These are phyloP conservation scores for Linnaemya vulpina DNA, from an alignment of 2,888 invertebrate species.

Conservation along the genomic window DNA sequence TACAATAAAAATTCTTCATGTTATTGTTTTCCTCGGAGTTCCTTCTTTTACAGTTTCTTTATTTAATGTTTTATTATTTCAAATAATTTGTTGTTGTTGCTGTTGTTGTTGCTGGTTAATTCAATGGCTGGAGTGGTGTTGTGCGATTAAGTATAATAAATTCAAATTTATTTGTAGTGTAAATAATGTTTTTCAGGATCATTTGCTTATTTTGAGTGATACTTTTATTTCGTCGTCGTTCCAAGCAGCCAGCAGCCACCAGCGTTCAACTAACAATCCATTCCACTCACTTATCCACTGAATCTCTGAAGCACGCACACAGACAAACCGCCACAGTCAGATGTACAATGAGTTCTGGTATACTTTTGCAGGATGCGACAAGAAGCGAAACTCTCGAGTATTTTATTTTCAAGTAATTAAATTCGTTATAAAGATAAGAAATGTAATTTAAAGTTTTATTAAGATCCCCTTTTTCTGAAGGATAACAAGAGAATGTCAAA, in stretches of 20 bases:
- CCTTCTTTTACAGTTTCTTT: slow-evolving; percentile 28
- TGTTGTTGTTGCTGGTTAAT: slow-evolving; percentile 7
- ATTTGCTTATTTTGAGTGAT: slow-evolving; percentile 66
- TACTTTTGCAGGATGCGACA: slow-evolving; percentile 6
- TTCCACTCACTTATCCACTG: not conserved
- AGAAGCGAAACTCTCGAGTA: slow-evolving; percentile 20
- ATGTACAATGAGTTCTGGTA: not conserved
- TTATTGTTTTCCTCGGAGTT: slow-evolving; percentile 42
- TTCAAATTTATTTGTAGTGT: slow-evolving; percentile 68
- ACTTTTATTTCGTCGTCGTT: slow-evolving; percentile 43
- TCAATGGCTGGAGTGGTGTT: slow-evolving; percentile 36
- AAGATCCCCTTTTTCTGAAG: not conserved
- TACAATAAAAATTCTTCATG: slow-evolving; percentile 37
- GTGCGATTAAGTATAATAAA: slow-evolving; percentile 59
- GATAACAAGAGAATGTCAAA: not conserved
- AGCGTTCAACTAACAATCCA: not conserved
- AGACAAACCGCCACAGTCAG: slow-evolving; percentile 8
- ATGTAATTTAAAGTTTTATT: slow-evolving; percentile 56
- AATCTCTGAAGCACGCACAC: not conserved
- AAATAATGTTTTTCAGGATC: slow-evolving; percentile 66
- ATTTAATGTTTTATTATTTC: slow-evolving; percentile 30
- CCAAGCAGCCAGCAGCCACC: not conserved
- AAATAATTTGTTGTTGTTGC: not conserved
- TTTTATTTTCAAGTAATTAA: slow-evolving; percentile 60
- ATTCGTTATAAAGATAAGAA: slow-evolving; percentile 51